Conservation (phyloP, 53 echinoderm and acorn worm genomes). For the Hippasteria phrygiana region DNA sequence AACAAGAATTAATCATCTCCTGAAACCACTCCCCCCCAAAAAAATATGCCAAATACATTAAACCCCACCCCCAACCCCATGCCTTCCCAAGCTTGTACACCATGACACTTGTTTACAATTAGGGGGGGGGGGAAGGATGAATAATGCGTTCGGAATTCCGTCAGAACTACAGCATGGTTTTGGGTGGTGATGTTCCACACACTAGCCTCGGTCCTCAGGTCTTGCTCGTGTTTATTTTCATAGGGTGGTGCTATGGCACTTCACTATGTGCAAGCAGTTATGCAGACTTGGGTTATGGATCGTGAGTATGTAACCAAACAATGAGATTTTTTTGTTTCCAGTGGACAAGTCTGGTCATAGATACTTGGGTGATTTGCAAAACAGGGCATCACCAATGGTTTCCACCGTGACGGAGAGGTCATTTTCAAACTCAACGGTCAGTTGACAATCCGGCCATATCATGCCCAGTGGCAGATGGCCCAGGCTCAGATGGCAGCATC, state of each 20-base stretch:
- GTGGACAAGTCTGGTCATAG: too few species aligned
- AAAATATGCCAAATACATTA: too few species aligned
- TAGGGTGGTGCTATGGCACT: constrained; percentile 20
- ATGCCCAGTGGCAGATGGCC: too few species aligned
- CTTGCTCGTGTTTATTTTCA: constrained; percentile 43
- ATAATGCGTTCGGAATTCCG: constrained; percentile 56
- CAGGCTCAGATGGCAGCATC: too few species aligned
- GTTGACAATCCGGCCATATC: too few species aligned
- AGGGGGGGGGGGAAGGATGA: constrained; percentile 3
- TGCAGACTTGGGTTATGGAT: constrained; percentile 37
- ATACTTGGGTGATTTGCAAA: background rate
- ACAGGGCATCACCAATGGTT: background rate
- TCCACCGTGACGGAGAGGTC: too few species aligned
- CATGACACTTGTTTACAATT: constrained; percentile 38
- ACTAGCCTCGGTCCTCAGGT: background rate
- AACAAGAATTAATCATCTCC: constrained; percentile 5
- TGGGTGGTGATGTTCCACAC: constrained; percentile 31
- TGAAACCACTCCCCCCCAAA: background rate
- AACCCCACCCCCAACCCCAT: background rate
- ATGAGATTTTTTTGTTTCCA: constrained; percentile 10
- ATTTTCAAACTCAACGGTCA: too few species aligned
- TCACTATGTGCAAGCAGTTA: background rate
- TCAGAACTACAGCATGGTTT: constrained; percentile 10
- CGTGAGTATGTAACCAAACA: constrained; percentile 53
- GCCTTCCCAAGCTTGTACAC: background rate